Conservation (phyloP, 2,888 invertebrate species). For the Epinotia nisella region DNA sequence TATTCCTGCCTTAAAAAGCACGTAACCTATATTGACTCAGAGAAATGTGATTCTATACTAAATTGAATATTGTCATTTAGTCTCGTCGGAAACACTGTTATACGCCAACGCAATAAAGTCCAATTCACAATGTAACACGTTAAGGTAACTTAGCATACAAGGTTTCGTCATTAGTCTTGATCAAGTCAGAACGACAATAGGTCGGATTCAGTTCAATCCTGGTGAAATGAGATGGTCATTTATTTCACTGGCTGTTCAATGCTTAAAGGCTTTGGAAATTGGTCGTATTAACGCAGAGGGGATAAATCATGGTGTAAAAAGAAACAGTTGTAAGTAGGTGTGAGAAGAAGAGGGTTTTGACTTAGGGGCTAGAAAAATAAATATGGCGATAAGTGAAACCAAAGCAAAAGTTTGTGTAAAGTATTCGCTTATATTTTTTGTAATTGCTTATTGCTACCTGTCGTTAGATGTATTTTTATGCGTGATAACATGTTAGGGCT, state of each 20-base stretch:
- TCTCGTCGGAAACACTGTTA: not conserved
- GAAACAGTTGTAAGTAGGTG: slow-evolving; percentile 21
- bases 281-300: slow-evolving; percentile 39
- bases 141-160: slow-evolving; percentile 41
- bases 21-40: slow-evolving; percentile 36
- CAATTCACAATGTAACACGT: slow-evolving; percentile 5
- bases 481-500: not conserved
- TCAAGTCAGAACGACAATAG: slow-evolving; percentile 63
- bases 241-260: slow-evolving; percentile 50
- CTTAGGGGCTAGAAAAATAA: not conserved
- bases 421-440: not conserved
- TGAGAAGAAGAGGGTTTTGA: slow-evolving; percentile 9
- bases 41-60: slow-evolving; percentile 42
- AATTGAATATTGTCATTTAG: slow-evolving; percentile 38
- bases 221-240: slow-evolving; percentile 56
- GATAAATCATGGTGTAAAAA: slow-evolving; percentile 38
- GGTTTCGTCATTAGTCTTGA: slow-evolving; percentile 62
- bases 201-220: slow-evolving; percentile 55
- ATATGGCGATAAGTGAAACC: not conserved
- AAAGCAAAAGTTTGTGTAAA: not conserved
- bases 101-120: slow-evolving; percentile 25
- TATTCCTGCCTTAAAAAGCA: slow-evolving; percentile 38
- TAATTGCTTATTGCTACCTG: too few species aligned
- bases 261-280: slow-evolving; percentile 46
- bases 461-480: not conserved